Evolutionary conservation across 2,888 invertebrate species (phyloP).

Genomic region (Diploptera punctata): DNA sequence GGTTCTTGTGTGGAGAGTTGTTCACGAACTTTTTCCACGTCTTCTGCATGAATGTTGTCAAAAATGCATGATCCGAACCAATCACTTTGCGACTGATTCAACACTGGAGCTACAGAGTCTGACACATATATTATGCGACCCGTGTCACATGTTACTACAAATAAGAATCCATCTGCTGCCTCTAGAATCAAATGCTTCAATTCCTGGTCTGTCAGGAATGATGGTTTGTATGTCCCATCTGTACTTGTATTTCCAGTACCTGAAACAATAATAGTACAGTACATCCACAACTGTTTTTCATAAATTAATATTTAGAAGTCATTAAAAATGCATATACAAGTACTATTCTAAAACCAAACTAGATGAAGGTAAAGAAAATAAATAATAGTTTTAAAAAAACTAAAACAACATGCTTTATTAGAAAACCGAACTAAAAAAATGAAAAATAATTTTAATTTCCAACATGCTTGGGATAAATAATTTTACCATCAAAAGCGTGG

Average conservation of each 20-base stretch:
- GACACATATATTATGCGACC: slow-evolving; percentile 98
- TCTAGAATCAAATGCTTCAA: slow-evolving; percentile 98
- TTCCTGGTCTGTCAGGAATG: slow-evolving; percentile 98
- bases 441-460: no score
- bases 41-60: slow-evolving; percentile 97
- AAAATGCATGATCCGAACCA: slow-evolving; percentile 97
- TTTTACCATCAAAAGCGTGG: no score
- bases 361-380: no score
- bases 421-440: no score
- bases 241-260: slow-evolving; percentile 96
- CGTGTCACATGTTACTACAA: slow-evolving; percentile 96
- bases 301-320: no score
- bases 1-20: slow-evolving; percentile 97
- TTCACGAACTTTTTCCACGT: slow-evolving; percentile 95
- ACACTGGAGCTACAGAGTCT: slow-evolving; percentile 96
- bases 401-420: no score
- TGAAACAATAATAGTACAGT: slow-evolving; percentile 54
- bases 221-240: slow-evolving; percentile 97
- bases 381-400: no score
- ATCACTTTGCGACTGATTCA: slow-evolving; percentile 96
- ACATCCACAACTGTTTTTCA: no score
- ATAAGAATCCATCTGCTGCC: slow-evolving; percentile 98
- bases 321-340: no score
- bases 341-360: no score
- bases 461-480: no score